phyloP scores from a whole-genome alignment of 2,113 vertebrate genomes.

The Lasiurus cinereus region DNA sequence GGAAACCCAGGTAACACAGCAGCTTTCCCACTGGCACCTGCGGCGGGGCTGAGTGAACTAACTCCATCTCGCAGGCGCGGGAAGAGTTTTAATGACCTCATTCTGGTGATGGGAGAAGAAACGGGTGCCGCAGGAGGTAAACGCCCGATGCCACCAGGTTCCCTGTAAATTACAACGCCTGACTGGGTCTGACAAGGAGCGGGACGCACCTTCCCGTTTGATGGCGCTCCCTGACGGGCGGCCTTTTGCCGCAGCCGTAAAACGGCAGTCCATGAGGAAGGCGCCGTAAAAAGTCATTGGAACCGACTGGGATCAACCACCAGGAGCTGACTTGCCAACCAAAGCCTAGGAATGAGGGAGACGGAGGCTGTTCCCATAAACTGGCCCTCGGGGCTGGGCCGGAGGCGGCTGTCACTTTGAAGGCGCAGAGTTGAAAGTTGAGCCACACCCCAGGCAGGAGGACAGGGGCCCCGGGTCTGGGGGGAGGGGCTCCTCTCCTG shows the following conservation, averaged over 20 bases:
- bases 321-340: conserved; percentile 63
- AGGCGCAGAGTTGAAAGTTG: not conserved
- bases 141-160: conserved; percentile 68
- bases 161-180: conserved; percentile 69
- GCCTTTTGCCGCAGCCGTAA: conserved; percentile 75
- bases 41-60: conserved; percentile 57
- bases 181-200: conserved; percentile 70
- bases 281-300: conserved; percentile 49
- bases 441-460: rapidly evolving
- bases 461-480: not conserved
- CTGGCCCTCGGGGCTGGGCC: not conserved
- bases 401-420: not conserved
- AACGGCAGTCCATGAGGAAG: conserved; percentile 77
- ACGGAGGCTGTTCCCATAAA: not conserved
- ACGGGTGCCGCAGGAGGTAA: conserved; percentile 68
- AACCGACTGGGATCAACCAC: conserved; percentile 67
- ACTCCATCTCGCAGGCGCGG: conserved; percentile 67
- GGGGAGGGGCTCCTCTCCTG: not conserved
- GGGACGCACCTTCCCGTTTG: conserved; percentile 65
- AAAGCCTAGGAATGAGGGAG: conserved; percentile 51
- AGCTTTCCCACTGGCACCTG: conserved; percentile 47
- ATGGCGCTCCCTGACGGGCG: conserved; percentile 76
- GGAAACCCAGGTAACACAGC: conserved; percentile 42
- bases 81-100: conserved; percentile 79
- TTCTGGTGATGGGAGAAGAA: conserved; percentile 71